Percentiles rank a stretch among this genome's conserved stretches.
These are phyloP conservation scores for Microplitis demolitor DNA, from an alignment of 1,140 invertebrate genomes.

Conservation along the genomic window DNA sequence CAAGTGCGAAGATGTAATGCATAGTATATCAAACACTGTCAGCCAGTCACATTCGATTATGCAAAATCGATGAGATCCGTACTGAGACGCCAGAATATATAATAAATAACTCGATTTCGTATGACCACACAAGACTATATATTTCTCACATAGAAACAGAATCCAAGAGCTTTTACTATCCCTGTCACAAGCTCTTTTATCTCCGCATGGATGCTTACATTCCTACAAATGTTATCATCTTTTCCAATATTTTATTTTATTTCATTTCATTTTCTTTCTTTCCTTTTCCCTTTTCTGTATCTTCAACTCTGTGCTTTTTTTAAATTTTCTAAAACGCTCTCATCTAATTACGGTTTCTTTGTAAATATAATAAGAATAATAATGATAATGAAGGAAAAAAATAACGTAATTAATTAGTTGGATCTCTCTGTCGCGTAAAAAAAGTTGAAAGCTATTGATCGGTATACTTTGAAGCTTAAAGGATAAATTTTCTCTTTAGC, in stretches of 20 bases:
- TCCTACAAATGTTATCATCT: too few relatives aligned
- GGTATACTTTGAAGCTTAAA: not conserved
- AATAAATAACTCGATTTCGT: not conserved
- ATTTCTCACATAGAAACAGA: not conserved
- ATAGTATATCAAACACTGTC: not conserved
- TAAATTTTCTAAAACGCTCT: too few relatives aligned
- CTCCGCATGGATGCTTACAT: too few relatives aligned
- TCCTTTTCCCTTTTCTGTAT: too few relatives aligned
- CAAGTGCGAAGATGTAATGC: not conserved
- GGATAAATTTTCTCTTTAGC: not conserved
- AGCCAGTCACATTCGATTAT: not conserved
- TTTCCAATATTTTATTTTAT: too few relatives aligned
- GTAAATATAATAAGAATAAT: too few relatives aligned
- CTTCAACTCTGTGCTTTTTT: too few relatives aligned
- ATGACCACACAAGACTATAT: not conserved
- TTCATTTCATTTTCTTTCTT: too few relatives aligned
- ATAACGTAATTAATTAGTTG: not conserved
- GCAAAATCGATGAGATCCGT: not conserved
- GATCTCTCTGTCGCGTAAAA: not conserved
- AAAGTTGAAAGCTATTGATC: slow-evolving; percentile 7
- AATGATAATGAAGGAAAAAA: not conserved
- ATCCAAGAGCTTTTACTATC: not conserved
- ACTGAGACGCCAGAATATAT: not conserved
- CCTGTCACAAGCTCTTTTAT: not conserved
- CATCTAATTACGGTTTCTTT: too few relatives aligned